Evolutionary conservation across 2,113 vertebrate species (phyloP).

Genomic region (Tympanuchus pallidicinctus): DNA sequence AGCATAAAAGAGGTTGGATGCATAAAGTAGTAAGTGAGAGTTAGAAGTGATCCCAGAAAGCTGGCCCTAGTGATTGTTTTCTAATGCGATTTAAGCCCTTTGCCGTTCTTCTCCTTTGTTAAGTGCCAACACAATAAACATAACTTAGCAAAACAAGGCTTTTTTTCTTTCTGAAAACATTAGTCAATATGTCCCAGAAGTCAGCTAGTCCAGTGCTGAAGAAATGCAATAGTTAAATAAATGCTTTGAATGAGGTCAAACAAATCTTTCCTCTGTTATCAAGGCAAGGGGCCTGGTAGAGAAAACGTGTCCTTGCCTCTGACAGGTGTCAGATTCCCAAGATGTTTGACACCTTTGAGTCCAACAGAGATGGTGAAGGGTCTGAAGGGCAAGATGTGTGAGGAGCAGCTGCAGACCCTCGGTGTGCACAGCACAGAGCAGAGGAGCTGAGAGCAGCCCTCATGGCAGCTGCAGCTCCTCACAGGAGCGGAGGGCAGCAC

Average conservation of each 20-base stretch:
- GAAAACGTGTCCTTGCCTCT: neutral
- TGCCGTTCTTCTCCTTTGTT: neutral
- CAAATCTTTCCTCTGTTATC: neutral
- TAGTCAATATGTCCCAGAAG: neutral
- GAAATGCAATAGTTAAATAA: slow-evolving; percentile 33
- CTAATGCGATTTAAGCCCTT: neutral
- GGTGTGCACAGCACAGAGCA: too few species aligned
- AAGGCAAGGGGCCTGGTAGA: neutral
- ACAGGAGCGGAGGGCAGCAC: too few species aligned
- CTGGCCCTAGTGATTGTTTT: neutral
- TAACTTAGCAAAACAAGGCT: neutral
- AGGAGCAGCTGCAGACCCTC: too few species aligned
- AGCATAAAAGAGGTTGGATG: slow-evolving; percentile 39
- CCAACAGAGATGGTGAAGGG: too few species aligned
- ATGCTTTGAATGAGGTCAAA: neutral
- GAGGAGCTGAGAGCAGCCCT: too few species aligned
- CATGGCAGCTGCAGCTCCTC: too few species aligned
- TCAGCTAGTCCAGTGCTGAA: neutral
- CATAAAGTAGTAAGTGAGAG: slow-evolving; percentile 64
- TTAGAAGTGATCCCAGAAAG: slow-evolving; percentile 56
- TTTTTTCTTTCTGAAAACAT: neutral
- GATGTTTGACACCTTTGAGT: neutral
- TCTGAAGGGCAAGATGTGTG: too few species aligned
- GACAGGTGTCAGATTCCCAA: neutral
- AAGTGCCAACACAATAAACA: neutral